Percentiles rank a stretch among this genome's conserved stretches.
These are phyloP conservation scores for Nothoprocta pentlandii DNA, from an alignment of 2,113 vertebrate genomes.

Conservation along the genomic window DNA sequence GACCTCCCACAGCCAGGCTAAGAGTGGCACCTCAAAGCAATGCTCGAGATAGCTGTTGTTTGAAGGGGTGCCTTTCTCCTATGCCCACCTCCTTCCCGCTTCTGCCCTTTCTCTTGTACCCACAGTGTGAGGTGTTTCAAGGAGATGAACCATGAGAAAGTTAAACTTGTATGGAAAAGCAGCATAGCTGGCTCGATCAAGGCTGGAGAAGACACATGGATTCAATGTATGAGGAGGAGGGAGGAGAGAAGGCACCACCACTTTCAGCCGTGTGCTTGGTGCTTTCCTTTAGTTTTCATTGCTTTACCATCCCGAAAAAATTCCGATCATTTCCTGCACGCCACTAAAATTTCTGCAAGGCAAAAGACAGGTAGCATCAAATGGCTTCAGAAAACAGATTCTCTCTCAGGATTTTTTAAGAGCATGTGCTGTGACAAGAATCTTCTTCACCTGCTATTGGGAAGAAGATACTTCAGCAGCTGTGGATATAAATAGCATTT, in stretches of 20 bases:
- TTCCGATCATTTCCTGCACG: neutral
- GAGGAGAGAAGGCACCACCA: neutral
- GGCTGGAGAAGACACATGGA: neutral
- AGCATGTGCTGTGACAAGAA: conserved; percentile 19
- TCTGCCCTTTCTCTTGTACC: neutral
- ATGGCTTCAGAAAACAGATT: conserved; percentile 28
- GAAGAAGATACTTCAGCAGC: conserved; percentile 50
- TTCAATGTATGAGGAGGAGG: neutral
- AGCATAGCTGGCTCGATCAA: neutral
- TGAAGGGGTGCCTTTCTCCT: neutral
- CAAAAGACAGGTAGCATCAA: conserved; percentile 61
- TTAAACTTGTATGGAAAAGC: neutral
- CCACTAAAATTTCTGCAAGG: neutral
- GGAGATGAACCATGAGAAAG: neutral
- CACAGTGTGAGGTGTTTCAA: neutral
- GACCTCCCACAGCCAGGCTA: neutral
- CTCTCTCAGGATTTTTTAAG: neutral
- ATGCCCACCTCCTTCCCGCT: neutral
- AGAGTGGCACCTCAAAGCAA: neutral
- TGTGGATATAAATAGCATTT: conserved; percentile 54
- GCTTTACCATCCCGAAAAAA: neutral
- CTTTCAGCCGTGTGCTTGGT: neutral
- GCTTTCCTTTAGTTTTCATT: neutral
- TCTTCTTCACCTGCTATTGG: conserved; percentile 47
- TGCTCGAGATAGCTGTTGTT: neutral